phyloP scores from a whole-genome alignment of 1,140 invertebrate genomes.

The Calycopis cecrops region DNA sequence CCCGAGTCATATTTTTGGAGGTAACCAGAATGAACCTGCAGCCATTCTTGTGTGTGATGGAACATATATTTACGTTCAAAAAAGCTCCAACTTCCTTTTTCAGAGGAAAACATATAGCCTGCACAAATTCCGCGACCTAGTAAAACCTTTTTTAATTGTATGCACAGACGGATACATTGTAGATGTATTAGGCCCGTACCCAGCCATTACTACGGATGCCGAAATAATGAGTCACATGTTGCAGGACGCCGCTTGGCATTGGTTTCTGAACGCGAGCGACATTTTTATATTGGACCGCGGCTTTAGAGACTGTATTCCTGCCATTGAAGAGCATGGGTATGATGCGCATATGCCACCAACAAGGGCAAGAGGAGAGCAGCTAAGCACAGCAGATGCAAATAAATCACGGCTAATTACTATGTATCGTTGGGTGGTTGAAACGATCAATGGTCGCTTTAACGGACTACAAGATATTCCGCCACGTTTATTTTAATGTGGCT shows the following conservation, averaged over 20 bases:
- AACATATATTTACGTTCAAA: not conserved
- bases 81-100: not conserved
- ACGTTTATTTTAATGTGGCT: too few relatives aligned
- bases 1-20: not conserved
- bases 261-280: slow-evolving; percentile 22
- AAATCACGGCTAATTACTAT: too few relatives aligned
- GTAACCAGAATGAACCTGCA: not conserved
- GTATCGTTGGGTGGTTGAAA: too few relatives aligned
- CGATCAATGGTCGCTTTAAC: too few relatives aligned
- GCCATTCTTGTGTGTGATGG: not conserved
- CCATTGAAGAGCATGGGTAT: slow-evolving; percentile 26
- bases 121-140: slow-evolving; percentile 15
- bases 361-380: slow-evolving; percentile 26
- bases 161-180: slow-evolving; percentile 22
- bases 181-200: slow-evolving; percentile 19
- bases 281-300: too few relatives aligned
- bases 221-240: slow-evolving; percentile 18
- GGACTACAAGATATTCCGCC: too few relatives aligned
- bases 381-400: slow-evolving; percentile 22
- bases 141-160: slow-evolving; percentile 25
- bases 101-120: too few relatives aligned
- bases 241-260: slow-evolving; percentile 13
- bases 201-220: slow-evolving; percentile 19
- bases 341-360: slow-evolving; percentile 26
- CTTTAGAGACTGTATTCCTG: slow-evolving; percentile 24